Evolutionary conservation across 2,113 vertebrate genomes (phyloP).

Genomic region (Pteropus alecto): DNA sequence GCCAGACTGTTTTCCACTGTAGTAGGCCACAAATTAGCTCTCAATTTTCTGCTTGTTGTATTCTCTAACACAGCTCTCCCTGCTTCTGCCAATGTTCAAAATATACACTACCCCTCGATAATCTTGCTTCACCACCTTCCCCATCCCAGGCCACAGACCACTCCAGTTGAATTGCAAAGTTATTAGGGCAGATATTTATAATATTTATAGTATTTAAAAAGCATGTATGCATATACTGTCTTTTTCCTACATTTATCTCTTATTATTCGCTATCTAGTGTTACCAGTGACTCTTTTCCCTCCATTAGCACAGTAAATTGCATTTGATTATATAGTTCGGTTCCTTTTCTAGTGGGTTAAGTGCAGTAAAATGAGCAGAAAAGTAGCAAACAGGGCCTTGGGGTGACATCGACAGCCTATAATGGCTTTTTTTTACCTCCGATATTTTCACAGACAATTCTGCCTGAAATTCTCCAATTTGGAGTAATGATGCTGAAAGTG

Average conservation of each 20-base stretch:
- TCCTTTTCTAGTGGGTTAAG: slow-evolving; percentile 55
- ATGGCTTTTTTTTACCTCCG: slow-evolving; percentile 48
- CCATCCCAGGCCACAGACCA: neutral
- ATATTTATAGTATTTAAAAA: neutral
- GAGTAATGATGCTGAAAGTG: slow-evolving; percentile 48
- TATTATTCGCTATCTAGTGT: neutral
- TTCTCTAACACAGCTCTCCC: neutral
- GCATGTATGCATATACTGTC: neutral
- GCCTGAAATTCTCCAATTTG: slow-evolving; percentile 53
- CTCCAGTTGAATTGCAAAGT: neutral
- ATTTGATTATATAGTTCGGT: slow-evolving; percentile 54
- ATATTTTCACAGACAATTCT: slow-evolving; percentile 47
- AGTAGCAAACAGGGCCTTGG: slow-evolving; percentile 37
- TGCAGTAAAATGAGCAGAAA: slow-evolving; percentile 66
- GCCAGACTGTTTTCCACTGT: neutral
- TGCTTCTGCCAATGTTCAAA: neutral
- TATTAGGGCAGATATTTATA: neutral
- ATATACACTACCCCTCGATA: neutral
- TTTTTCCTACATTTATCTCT: neutral
- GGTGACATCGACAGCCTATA: neutral
- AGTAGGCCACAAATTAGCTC: neutral
- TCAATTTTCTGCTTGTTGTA: neutral
- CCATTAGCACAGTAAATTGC: slow-evolving; percentile 57
- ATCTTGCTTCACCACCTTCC: neutral
- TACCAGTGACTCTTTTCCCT: neutral